phyloP scores from a whole-genome alignment of 2,797 vertebrate genomes.

The Gastrophryne carolinensis region DNA sequence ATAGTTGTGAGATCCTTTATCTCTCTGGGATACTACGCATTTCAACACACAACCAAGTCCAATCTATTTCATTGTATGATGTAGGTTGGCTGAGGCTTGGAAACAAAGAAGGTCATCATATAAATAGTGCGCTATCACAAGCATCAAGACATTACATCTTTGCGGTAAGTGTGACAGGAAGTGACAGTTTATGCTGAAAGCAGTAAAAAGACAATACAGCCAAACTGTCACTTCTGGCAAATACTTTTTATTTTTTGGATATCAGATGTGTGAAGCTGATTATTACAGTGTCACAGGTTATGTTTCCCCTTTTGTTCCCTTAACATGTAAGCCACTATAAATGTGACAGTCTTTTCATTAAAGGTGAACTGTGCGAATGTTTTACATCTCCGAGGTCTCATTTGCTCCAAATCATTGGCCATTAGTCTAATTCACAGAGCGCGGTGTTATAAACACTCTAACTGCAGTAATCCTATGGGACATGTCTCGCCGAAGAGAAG shows the following conservation, averaged over 20 bases:
- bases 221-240: too few species aligned
- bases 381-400: constrained; percentile 56
- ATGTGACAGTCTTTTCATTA: constrained; percentile 31
- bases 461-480: constrained; percentile 55
- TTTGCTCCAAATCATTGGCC: constrained; percentile 50
- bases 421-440: constrained; percentile 58
- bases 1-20: too few species aligned
- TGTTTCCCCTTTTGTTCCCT: background rate
- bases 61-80: too few species aligned
- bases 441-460: constrained; percentile 58
- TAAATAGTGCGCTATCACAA: too few species aligned
- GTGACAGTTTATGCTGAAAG: too few species aligned
- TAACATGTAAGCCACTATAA: constrained; percentile 1
- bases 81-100: too few species aligned
- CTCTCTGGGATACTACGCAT: too few species aligned
- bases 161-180: too few species aligned
- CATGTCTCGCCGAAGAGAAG: constrained; percentile 50
- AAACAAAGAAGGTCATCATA: too few species aligned
- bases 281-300: background rate
- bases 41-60: too few species aligned
- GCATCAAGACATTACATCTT: too few species aligned
- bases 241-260: background rate
- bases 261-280: background rate
- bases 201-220: too few species aligned
- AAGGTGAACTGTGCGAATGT: constrained; percentile 34